Evolutionary conservation across 1,140 invertebrate genomes (phyloP), one percentile per base, ranked within the genome.

Genomic region (Battus philenor): DNA sequence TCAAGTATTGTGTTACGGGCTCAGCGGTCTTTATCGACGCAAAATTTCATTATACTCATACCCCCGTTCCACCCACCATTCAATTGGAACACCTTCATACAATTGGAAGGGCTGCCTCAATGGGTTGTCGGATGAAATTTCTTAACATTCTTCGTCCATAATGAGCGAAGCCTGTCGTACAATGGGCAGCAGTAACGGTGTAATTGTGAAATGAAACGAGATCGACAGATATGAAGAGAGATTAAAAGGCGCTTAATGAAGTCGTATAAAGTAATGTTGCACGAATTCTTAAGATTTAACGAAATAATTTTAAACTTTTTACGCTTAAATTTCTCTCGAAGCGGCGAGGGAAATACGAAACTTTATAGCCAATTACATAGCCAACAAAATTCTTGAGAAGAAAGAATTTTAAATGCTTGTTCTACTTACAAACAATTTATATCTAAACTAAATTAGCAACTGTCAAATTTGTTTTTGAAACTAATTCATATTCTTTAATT

Each of bases 51-150:
- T 85, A 82, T 85, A 79, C 61, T 72, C 74, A 56, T 70, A 67
- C 74, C 78, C 79, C 67, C 52, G 59, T 75, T 70, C 69, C 64
- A 60, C 65, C 71, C 68, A 73, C 70, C 61, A 84, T 84, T 84
- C 74, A 82, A 79, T 80, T 71, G 76, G 76, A 80, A 84, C 80
- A 84, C 80, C 80, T 84, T 73, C 68, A 53, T 68, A 84, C 78
- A 84, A 84, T 80, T 72, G 68, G 71, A 67, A 78, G 77, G 77
- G 80, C 65, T 76, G 69, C 65, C 64, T 81, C 72, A 84, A 84
- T 84, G 71, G 80, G 73, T 74, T 80, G 67, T 76, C 71, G 73
- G 76, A 81, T 80, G 76, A 84, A 81, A 81, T 84, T 82, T 84
- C 78, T 82, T 81, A 85, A 79, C 68, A 75, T 76, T 82, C 74